Evolutionary conservation across 2,797 vertebrate species (phyloP).

Genomic region (Morus bassanus): DNA sequence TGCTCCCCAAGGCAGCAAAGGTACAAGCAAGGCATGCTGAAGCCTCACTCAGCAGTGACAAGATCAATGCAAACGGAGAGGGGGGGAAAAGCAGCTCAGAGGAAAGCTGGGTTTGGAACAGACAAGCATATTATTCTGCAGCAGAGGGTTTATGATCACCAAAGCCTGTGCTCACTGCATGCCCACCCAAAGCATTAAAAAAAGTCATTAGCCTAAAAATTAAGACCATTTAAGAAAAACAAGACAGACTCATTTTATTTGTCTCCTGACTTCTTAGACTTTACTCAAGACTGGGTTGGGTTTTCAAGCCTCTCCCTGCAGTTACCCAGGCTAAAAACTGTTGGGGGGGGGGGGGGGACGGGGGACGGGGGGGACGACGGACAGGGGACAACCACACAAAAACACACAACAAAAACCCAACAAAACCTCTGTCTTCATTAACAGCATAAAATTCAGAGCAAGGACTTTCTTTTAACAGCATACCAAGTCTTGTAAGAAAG

Average conservation of each 20-base stretch:
- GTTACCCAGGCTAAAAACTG: neutral
- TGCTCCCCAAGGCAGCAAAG: neutral
- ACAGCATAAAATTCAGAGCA: neutral
- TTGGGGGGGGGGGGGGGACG: neutral
- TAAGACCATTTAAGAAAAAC: neutral
- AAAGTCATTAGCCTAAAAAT: neutral
- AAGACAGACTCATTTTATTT: neutral
- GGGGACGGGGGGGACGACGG: too few relatives aligned
- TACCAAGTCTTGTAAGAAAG: neutral
- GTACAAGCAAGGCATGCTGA: neutral
- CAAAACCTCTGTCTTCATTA: neutral
- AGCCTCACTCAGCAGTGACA: fast-evolving
- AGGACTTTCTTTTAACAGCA: neutral
- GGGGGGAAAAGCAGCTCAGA: neutral
- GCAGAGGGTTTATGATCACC: neutral
- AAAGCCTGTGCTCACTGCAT: neutral
- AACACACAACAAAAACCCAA: too few relatives aligned
- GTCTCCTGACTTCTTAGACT: neutral
- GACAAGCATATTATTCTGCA: neutral
- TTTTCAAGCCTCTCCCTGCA: neutral
- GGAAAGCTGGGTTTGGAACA: neutral
- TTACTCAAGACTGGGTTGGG: neutral
- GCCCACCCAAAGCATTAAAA: neutral
- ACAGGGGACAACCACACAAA: too few relatives aligned
- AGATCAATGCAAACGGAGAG: neutral